Conservation (phyloP, 2,888 invertebrate genomes). For the Atethmia centrago region DNA sequence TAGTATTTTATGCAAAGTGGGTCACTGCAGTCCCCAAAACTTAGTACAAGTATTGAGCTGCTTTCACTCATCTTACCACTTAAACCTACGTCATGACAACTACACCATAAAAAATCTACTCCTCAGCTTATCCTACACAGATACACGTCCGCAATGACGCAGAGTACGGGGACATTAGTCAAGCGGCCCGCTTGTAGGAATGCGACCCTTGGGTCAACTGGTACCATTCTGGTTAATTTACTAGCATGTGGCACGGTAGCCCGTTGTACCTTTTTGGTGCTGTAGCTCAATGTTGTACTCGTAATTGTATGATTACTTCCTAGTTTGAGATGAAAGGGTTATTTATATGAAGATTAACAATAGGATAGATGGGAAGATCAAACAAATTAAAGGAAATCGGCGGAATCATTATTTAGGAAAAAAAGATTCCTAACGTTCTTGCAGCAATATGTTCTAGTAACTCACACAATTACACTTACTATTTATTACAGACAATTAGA, state of each 20-base stretch:
- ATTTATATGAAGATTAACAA: conserved; percentile 10
- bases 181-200: conserved; percentile 70
- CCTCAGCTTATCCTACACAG: conserved; percentile 17
- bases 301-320: conserved; percentile 67
- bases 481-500: too few species aligned
- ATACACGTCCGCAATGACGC: conserved; percentile 41
- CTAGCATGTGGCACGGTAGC: conserved; percentile 56
- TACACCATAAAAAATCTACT: conserved; percentile 13
- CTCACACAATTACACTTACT: too few species aligned
- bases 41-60: not conserved
- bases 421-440: not conserved
- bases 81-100: conserved; percentile 8
- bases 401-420: not conserved
- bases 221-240: conserved; percentile 69
- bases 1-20: not conserved
- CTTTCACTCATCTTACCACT: not conserved
- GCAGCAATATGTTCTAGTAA: not conserved
- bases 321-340: conserved; percentile 31
- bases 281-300: conserved; percentile 44
- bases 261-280: conserved; percentile 61
- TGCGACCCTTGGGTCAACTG: conserved; percentile 74
- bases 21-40: not conserved
- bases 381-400: not conserved
- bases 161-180: conserved; percentile 65
- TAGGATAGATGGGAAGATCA: not conserved